phyloP scores from a whole-genome alignment of 1,140 invertebrate genomes.

The Aphelinus certus region DNA sequence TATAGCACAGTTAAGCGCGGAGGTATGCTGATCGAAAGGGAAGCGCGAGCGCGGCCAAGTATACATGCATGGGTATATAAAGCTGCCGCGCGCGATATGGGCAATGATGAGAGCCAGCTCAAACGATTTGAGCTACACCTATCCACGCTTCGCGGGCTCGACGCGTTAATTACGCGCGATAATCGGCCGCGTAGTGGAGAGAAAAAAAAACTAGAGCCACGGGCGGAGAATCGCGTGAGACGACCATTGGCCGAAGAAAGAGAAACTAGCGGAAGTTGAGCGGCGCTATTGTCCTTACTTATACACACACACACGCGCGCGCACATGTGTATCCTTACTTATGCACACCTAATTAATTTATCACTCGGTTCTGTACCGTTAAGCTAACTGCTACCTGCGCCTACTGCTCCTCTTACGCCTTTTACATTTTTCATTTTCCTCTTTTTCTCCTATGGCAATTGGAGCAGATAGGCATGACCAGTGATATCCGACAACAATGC shows the following conservation, averaged over 20 bases:
- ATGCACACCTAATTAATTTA: conserved; percentile 1
- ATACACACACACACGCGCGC: neutral
- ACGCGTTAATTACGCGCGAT: neutral
- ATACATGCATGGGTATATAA: too few relatives aligned
- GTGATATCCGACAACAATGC: neutral
- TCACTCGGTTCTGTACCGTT: neutral
- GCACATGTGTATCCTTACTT: neutral
- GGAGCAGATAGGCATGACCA: neutral
- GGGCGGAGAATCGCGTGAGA: neutral
- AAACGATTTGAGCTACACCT: neutral
- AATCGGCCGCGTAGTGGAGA: neutral
- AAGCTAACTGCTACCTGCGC: neutral
- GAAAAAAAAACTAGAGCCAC: neutral
- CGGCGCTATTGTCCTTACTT: neutral
- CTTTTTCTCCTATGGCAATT: neutral
- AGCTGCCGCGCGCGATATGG: neutral
- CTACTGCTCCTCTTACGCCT: too few relatives aligned
- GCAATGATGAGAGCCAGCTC: neutral
- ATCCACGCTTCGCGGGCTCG: neutral
- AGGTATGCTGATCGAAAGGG: too few relatives aligned
- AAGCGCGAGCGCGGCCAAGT: too few relatives aligned
- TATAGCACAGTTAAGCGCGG: too few relatives aligned
- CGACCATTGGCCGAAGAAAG: neutral
- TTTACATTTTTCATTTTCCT: neutral
- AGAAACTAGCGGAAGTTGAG: neutral